Evolutionary conservation across 2,113 vertebrate species (phyloP), one percentile per base, ranked within the genome.

Genomic region (Hemicordylus capensis): DNA sequence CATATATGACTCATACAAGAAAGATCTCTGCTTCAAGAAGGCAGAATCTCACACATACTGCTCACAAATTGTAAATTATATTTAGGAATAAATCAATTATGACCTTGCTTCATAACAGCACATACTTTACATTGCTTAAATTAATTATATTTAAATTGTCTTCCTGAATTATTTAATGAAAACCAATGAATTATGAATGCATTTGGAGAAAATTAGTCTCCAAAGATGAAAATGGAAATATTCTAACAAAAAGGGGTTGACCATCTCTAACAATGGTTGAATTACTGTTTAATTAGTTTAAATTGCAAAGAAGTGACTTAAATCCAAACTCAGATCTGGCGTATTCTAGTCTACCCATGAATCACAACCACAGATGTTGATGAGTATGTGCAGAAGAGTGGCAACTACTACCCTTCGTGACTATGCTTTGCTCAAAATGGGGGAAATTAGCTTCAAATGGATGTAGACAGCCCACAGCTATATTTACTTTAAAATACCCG

Each of bases 71-170:
- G 66, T 54, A 77, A 83, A 48, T 70, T 67, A 75, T 77, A 14
- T 64, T 86, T 88, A 51, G 9, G 76, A 14, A 79, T 66, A 85
- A 9, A 8, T 46, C 48, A 81, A 44, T 83, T 37, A 58, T 64
- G 14, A 39, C 26, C 64, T 39, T 48, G 4, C 81, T 26, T 5
- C 0, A 42, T 79, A 76, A 59, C 81, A 79, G n/a, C 46, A 37
- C 56, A 37, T 85, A 80, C 66, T 80, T 85, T 79, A 85, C 59
- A 63, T 79, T 48, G 17, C 76, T 85, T 85, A 85, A 80, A 85
- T 85, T 85, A 85, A 85, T 85, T 85, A 85, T 85, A 80, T 85
- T 85, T 63, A 85, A 80, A 85, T 85, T 73, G 56, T 85, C 58
- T 85, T 72, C 67, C 34, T 85, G 76, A 85, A 80, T 85, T 85